These are phyloP conservation scores for Spermophilus dauricus DNA, from an alignment of 2,113 vertebrate species.

Conservation along the genomic window DNA sequence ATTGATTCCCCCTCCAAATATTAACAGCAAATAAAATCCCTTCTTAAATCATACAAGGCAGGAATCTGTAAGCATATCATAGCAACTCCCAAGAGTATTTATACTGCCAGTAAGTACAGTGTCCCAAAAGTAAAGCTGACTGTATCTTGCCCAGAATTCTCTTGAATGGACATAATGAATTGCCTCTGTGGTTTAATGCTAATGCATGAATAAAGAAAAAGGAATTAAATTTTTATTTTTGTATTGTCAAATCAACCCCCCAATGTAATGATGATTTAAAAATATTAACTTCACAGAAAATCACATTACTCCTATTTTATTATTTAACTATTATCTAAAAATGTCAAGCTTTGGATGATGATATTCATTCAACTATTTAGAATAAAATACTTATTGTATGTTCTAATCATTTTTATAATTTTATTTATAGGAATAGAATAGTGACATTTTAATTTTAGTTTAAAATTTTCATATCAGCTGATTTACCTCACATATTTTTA, in stretches of 20 bases:
- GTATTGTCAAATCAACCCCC: neutral
- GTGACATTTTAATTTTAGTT: slow-evolving; percentile 42
- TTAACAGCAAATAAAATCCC: neutral
- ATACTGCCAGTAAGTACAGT: neutral
- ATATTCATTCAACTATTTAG: slow-evolving; percentile 45
- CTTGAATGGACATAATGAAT: neutral
- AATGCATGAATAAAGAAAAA: slow-evolving; percentile 27
- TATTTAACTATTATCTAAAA: slow-evolving; percentile 2
- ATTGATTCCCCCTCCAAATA: neutral
- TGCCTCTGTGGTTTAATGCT: neutral
- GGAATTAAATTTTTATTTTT: slow-evolving; percentile 1
- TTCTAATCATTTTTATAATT: neutral
- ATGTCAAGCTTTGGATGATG: neutral
- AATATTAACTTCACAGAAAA: slow-evolving; percentile 25
- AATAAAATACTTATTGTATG: neutral
- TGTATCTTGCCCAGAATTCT: neutral
- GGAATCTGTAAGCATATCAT: neutral
- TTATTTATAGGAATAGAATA: slow-evolving; percentile 19
- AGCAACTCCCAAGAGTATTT: neutral
- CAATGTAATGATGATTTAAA: neutral
- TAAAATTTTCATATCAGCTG: neutral
- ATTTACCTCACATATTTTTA: neutral
- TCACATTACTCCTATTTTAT: neutral
- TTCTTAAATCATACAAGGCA: neutral
- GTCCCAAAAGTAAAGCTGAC: neutral